Evolutionary conservation across 2,888 invertebrate genomes (phyloP).

Genomic region (Eugnorisma glareosa): DNA sequence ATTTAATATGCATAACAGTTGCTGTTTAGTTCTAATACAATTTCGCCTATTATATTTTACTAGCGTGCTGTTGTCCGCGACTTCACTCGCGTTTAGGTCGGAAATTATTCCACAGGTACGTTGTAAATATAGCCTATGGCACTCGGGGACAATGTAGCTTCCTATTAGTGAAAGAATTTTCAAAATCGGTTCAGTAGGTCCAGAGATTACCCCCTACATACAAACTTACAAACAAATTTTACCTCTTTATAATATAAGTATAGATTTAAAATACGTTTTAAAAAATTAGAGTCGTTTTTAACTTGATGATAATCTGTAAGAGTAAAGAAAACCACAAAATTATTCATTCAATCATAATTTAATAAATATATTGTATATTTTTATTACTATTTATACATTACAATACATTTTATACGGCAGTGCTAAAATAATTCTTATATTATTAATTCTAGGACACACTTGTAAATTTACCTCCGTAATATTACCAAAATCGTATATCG

Average conservation of each 20-base stretch:
- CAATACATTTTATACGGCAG: constrained; percentile 63
- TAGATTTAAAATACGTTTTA: too few relatives aligned
- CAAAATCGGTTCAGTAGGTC: too few relatives aligned
- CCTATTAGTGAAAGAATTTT: too few relatives aligned
- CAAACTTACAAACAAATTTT: too few relatives aligned
- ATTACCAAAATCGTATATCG: not conserved
- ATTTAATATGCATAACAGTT: not conserved
- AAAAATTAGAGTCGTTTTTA: not conserved
- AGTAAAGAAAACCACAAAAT: constrained; percentile 9
- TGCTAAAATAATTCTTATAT: constrained; percentile 48
- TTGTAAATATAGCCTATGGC: too few relatives aligned
- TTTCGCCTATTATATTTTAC: not conserved
- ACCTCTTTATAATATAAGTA: too few relatives aligned
- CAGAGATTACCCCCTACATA: too few relatives aligned
- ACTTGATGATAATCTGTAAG: not conserved
- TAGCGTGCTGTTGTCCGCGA: too few relatives aligned
- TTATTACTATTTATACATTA: constrained; percentile 62
- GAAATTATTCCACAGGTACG: too few relatives aligned
- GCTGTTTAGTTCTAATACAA: not conserved
- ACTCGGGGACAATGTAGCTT: too few relatives aligned
- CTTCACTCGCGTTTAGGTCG: too few relatives aligned
- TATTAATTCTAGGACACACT: constrained; percentile 32
- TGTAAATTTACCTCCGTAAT: constrained; percentile 16
- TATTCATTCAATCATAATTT: constrained; percentile 62
- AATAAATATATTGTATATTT: constrained; percentile 62